A percentile compares a stretch with the other conserved stretches of the same genome.
These are phyloP conservation scores for Condylura cristata DNA, from an alignment of 2,113 vertebrate genomes.

Conservation along the genomic window DNA sequence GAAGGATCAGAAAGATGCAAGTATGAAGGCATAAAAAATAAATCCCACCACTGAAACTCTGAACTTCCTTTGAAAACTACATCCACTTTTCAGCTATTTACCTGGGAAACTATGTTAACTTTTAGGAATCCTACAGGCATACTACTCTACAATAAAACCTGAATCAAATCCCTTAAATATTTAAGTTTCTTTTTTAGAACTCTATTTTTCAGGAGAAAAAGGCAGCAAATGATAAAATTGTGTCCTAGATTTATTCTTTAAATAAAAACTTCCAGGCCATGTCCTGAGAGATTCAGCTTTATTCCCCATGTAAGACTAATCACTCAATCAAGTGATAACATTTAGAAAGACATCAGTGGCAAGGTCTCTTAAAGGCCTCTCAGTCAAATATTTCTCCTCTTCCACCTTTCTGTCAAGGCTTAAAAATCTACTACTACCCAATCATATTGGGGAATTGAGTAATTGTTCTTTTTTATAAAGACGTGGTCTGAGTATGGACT, in stretches of 20 bases:
- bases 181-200: not conserved
- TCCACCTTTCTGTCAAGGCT: not conserved
- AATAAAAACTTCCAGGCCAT: not conserved
- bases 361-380: not conserved
- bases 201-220: not conserved
- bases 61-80: not conserved
- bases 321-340: not conserved
- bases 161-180: not conserved
- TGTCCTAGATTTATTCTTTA: constrained; percentile 34
- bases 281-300: not conserved
- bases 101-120: constrained; percentile 44
- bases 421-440: not conserved
- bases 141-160: not conserved
- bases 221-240: constrained; percentile 1
- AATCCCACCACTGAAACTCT: not conserved
- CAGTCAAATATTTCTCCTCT: not conserved
- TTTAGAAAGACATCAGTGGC: not conserved
- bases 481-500: not conserved
- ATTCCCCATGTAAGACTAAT: not conserved
- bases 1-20: constrained; percentile 34
- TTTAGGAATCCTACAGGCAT: not conserved
- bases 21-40: not conserved
- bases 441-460: not conserved
- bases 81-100: constrained; percentile 35
- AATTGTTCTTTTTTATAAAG: not conserved